A percentile compares a stretch with the other conserved stretches of the same genome.
These are phyloP conservation scores for Clangula hyemalis DNA, from an alignment of 2,797 vertebrate species.

Conservation along the genomic window DNA sequence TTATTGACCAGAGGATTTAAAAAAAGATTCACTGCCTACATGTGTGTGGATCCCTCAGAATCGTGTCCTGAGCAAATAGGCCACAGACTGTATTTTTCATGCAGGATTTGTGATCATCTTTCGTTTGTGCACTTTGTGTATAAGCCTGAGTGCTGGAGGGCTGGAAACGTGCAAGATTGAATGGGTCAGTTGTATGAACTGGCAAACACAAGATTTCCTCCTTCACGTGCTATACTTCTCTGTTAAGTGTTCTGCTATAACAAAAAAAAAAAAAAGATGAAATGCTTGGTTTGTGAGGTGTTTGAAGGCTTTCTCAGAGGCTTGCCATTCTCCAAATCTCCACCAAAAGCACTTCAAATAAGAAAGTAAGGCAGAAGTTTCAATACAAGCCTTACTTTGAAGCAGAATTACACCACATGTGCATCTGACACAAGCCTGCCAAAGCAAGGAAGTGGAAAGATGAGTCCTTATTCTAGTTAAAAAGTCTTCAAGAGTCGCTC, in stretches of 20 bases:
- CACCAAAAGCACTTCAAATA: not conserved
- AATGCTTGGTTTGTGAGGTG: constrained; percentile 13
- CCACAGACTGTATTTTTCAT: not conserved
- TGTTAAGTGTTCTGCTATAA: constrained; percentile 17
- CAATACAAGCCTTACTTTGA: not conserved
- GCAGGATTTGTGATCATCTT: constrained; percentile 17
- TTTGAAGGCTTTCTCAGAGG: constrained; percentile 8
- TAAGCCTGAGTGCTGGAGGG: not conserved
- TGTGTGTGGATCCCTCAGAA: not conserved
- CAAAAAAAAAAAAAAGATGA: constrained; percentile 45
- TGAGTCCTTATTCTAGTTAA: not conserved
- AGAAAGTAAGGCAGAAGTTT: constrained; percentile 29
- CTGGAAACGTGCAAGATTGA: constrained; percentile 9
- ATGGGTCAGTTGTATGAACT: constrained; percentile 42
- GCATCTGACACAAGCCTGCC: not conserved
- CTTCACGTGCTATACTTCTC: constrained; percentile 13
- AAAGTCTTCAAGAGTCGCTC: not conserved
- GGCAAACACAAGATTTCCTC: not conserved
- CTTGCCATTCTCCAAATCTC: not conserved
- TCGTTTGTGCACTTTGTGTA: not conserved
- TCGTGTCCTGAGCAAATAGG: not conserved
- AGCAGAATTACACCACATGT: not conserved
- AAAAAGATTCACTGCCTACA: not conserved
- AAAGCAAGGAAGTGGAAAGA: not conserved
- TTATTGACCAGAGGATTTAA: not conserved